phyloP scores from a whole-genome alignment of 92 coral and sea anemone species.

The Zoanthus sansibaricus region DNA sequence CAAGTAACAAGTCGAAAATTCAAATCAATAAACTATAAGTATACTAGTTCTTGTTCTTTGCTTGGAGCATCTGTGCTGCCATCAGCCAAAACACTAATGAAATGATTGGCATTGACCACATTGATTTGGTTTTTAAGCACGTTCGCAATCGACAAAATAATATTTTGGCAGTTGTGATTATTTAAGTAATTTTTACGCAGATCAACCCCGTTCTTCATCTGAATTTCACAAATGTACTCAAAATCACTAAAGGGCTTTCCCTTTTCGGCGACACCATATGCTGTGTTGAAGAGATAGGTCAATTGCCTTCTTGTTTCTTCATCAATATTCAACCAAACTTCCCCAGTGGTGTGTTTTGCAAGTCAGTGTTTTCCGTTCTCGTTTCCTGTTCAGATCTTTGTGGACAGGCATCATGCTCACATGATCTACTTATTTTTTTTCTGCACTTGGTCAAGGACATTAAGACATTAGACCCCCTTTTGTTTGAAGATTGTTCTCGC shows the following conservation, averaged over 20 bases:
- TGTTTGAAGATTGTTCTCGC: no score
- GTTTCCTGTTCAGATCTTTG: no score
- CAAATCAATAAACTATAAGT: neutral
- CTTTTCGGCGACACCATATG: neutral
- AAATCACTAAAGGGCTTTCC: constrained; percentile 50
- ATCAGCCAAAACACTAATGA: constrained; percentile 21
- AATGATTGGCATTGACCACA: neutral
- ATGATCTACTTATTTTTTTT: no score
- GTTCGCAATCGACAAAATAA: neutral
- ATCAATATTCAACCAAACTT: no score
- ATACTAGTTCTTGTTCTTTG: neutral
- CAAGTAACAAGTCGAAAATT: constrained; percentile 12
- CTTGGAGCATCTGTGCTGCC: constrained; percentile 26
- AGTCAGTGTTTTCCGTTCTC: no score
- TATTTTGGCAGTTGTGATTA: neutral
- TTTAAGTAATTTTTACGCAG: constrained; percentile 2
- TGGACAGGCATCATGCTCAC: no score
- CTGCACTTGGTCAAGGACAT: no score
- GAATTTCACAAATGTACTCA: constrained; percentile 55
- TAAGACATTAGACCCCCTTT: no score
- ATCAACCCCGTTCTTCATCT: constrained; percentile 14
- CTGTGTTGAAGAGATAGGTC: no score
- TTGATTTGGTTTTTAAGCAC: neutral
- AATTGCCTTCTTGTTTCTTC: no score
- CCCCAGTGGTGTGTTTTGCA: no score